Evolutionary conservation across 1,140 invertebrate genomes (phyloP), one percentile per base, ranked within the genome.

Genomic region (Frieseomelitta varia): DNA sequence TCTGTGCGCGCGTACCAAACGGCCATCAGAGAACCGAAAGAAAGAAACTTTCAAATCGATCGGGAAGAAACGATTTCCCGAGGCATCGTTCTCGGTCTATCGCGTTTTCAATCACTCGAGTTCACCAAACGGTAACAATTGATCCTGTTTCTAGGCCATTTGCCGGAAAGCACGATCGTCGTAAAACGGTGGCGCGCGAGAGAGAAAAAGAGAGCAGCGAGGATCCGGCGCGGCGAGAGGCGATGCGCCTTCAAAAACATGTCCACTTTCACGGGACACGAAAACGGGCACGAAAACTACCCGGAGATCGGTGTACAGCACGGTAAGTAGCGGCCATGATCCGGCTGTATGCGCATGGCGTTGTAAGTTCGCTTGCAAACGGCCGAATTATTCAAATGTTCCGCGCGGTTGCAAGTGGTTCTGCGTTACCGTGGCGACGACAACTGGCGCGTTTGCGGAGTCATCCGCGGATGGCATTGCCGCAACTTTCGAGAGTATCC

Each of bases 331-430:
- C 90, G 87, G 87, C 85, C 91, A 94, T 94, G 85, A 87, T 87
- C 88, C 80, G 88, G 74, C 68, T 83, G 83, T 85, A 86, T 88
- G 88, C 88, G 87, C 85, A 77, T 68, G 77, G 74, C 88, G 88
- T 90, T 87, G 86, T 89, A 89, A 92, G 90, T 91, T 88, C 84
- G 92, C 92, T 85, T 94, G 90, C 85, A 93, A 94, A 94, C 91
- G 93, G 85, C 81, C 75, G 81, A 93, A 93, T 94, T 94, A 94
- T 94, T 94, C 91, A 94, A 93, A 94, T 94, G 90, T 68, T 68
- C 39, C 68, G 68, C 80, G 81, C 80, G 81, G 84, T 84, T 84
- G 85, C 81, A 86, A 88, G 83, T 27, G 81, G 87, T 79, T 78
- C 87, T 80, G 79, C 81, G 86, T 88, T 88, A 90, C 82, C 84